Base-by-base conservation (phyloP, 1,140 invertebrate species). In the Drosophila albomicans region DNA sequence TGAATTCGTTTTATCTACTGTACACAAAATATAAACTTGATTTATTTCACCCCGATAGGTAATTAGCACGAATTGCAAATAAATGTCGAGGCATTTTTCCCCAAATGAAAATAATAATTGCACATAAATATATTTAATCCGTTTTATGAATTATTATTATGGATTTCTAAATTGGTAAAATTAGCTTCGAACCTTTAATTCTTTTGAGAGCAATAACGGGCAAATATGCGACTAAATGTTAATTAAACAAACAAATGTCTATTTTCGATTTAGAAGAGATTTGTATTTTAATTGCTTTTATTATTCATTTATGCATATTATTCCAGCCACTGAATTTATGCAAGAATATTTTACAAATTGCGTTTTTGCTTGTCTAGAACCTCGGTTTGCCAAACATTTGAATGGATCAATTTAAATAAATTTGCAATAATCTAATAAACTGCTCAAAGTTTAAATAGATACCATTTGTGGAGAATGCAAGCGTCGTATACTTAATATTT, bases 1-100 rank as follows among this genome's bases (percentile, higher is more conserved):
- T 38, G 7, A 25, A 10, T 13, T 43, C 5, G 41, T 6, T 43
- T 43, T 43, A 43, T 43, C 41, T 43, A 13, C 1, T 43, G 38
- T 10, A 41, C 11, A 41, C 38, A 41, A 11, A 3, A 11, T 7
- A 32, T 32, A 32, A 32, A 32, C 10, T 8, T 43, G 41, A 43
- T 43, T 43, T 43, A 43, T n/a, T 13, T 43, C 20, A 6, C 41
- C 15, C 41, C 1, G 1, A 43, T 13, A 6, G 11, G n/a, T 43
- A 43, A 43, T 43, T 43, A 43, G 41, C 41, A 43, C 41, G 41
- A n/a, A 43, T 43, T 43, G 11, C 41, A 43, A n/a, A 43, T 43
- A 43, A 43, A 43, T 43, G 20, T 25, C 20, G n/a, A 43, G 11
- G 41, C 3, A 43, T 10, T 38, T 38, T 38, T 38, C 20, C 20